Evolutionary conservation across 1,140 invertebrate species (phyloP).

Genomic region (Drosophila repleta): DNA sequence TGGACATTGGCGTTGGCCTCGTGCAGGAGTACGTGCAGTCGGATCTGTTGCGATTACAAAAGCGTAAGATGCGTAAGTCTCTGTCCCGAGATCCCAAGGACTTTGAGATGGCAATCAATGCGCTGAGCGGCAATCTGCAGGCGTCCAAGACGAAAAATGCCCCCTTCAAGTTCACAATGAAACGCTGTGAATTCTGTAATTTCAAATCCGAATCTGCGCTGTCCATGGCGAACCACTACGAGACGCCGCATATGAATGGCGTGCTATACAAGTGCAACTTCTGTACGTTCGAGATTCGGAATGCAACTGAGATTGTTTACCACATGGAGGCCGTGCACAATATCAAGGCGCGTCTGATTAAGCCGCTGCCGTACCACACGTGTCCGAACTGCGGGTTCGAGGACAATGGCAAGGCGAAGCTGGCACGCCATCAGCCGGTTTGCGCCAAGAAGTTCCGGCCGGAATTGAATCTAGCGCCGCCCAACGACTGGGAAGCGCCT

Average conservation of each 20-base stretch:
- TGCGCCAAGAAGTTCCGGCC: slow-evolving; percentile 96
- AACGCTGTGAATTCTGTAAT: slow-evolving; percentile 95
- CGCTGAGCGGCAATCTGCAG: slow-evolving; percentile 92
- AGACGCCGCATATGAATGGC: slow-evolving; percentile 96
- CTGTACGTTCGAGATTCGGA: slow-evolving; percentile 92
- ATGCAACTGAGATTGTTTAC: slow-evolving; percentile 93
- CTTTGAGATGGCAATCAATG: slow-evolving; percentile 91
- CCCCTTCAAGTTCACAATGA: slow-evolving; percentile 90
- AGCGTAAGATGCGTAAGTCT: slow-evolving; percentile 89
- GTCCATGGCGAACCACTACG: slow-evolving; percentile 94
- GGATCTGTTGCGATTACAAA: slow-evolving; percentile 94
- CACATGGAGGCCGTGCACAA: slow-evolving; percentile 96
- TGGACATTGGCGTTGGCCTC: slow-evolving; percentile 95
- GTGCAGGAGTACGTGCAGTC: slow-evolving; percentile 97
- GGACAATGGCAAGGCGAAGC: slow-evolving; percentile 96
- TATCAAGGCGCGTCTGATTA: slow-evolving; percentile 91
- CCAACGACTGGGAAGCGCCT: slow-evolving; percentile 95
- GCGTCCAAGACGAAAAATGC: slow-evolving; percentile 95
- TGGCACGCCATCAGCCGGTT: slow-evolving; percentile 93
- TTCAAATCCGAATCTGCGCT: slow-evolving; percentile 96
- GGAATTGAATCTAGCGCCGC: slow-evolving; percentile 92
- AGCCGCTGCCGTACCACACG: slow-evolving; percentile 94
- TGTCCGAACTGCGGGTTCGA: slow-evolving; percentile 97
- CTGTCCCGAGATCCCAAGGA: slow-evolving; percentile 87
- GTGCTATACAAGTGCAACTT: slow-evolving; percentile 94